A percentile compares a stretch with the other conserved stretches of the same genome.
Evolutionary conservation across 92 coral and sea anemone genomes (phyloP).

Genomic region (Porites cylindrica): DNA sequence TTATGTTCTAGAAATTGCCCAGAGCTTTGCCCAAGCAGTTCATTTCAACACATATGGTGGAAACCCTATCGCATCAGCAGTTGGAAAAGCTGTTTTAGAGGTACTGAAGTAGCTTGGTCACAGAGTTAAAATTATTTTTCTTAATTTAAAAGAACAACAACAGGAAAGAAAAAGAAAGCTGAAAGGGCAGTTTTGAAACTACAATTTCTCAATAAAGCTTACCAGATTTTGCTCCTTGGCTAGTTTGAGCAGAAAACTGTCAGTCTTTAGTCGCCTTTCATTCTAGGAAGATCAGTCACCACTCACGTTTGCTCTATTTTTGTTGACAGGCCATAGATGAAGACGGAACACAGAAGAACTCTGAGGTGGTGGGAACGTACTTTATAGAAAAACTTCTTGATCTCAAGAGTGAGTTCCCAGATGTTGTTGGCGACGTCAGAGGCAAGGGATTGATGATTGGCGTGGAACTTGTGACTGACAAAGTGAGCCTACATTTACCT

Average conservation of each 20-base stretch:
- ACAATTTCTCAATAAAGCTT: too few species aligned
- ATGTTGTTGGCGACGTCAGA: constrained; percentile 96
- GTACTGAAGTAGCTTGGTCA: constrained; percentile 42
- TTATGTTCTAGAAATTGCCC: constrained; percentile 84
- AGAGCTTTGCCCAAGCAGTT: constrained; percentile 84
- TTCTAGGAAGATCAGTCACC: too few species aligned
- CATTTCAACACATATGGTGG: constrained; percentile 99
- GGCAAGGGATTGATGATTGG: constrained; percentile 99
- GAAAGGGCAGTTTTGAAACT: too few species aligned
- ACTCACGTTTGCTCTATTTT: too few species aligned
- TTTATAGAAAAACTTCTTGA: constrained; percentile 75
- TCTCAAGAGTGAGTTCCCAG: constrained; percentile 88
- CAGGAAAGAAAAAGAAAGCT: too few species aligned
- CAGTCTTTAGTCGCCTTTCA: too few species aligned
- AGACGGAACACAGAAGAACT: constrained; percentile 85
- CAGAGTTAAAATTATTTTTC: not conserved
- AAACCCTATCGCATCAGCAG: constrained; percentile 90
- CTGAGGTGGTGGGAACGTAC: constrained; percentile 80
- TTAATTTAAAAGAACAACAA: too few species aligned
- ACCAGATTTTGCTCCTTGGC: too few species aligned
- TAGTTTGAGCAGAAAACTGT: too few species aligned
- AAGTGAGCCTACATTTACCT: constrained; percentile 51
- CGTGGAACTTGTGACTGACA: constrained; percentile 90
- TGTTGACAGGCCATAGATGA: constrained; percentile 79
- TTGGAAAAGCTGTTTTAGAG: constrained; percentile 97